Conservation (phyloP, 1,140 invertebrate species). For the Cotesia glomerata region DNA sequence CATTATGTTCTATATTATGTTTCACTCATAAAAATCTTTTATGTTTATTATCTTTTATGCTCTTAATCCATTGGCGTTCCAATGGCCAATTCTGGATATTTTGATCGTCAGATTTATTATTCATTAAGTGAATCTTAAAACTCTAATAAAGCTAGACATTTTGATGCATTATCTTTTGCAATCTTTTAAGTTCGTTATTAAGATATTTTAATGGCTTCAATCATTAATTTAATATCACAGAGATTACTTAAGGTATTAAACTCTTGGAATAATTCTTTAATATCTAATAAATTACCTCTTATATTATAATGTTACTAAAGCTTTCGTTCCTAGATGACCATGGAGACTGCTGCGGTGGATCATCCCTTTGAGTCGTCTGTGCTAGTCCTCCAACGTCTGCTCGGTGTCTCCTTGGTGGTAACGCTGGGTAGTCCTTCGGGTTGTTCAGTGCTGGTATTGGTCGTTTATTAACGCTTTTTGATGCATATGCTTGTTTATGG, state of each 20-base stretch:
- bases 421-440: no score
- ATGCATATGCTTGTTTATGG: background rate
- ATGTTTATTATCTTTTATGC: background rate
- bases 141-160: background rate
- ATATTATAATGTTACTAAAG: background rate
- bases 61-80: conserved; percentile 22
- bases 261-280: background rate
- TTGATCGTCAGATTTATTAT: background rate
- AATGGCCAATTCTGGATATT: conserved; percentile 22
- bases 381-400: no score
- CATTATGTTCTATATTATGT: conserved; percentile 13
- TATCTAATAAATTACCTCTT: background rate
- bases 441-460: no score
- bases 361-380: no score
- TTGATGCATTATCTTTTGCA: background rate
- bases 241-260: background rate
- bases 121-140: background rate
- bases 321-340: no score
- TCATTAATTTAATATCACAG: conserved; percentile 2
- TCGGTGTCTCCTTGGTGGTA: no score
- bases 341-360: no score
- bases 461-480: no score
- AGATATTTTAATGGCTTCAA: background rate
- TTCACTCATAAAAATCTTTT: background rate
- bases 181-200: background rate